Conservation (phyloP, 2,113 vertebrate species). For the Caracal caracal region DNA sequence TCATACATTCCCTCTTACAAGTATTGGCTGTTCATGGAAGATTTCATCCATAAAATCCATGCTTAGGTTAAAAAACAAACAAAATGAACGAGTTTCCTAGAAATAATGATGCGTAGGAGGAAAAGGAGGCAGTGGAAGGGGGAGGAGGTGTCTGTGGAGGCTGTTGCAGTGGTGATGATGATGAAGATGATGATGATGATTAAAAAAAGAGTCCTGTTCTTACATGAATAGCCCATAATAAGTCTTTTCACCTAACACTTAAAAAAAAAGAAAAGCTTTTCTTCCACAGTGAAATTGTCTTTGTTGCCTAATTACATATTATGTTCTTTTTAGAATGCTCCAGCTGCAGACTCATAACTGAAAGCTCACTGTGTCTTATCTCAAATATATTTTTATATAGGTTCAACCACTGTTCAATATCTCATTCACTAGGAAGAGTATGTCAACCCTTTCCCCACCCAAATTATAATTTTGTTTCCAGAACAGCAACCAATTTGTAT, state of each 20-base stretch:
- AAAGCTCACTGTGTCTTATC: neutral
- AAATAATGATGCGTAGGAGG: accelerated
- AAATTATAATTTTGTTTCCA: neutral
- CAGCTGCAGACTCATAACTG: neutral
- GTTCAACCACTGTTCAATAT: neutral
- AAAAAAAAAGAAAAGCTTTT: neutral
- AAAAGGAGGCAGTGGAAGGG: neutral
- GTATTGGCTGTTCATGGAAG: neutral
- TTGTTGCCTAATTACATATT: neutral
- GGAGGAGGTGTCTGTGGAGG: accelerated
- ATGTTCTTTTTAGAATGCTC: neutral
- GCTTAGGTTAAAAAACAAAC: neutral
- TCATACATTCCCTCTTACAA: neutral
- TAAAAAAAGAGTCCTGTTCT: neutral
- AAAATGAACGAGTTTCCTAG: neutral
- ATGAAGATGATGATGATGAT: neutral
- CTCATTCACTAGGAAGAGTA: neutral
- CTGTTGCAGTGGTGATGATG: neutral
- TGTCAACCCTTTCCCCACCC: too few species aligned
- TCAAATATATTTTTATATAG: neutral
- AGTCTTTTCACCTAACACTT: neutral
- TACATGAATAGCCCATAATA: neutral
- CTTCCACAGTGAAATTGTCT: neutral
- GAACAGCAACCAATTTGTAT: neutral
- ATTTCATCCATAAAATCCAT: neutral